phyloP scores from a whole-genome alignment of 2,888 invertebrate species.

The Deladenus siricidicola region DNA sequence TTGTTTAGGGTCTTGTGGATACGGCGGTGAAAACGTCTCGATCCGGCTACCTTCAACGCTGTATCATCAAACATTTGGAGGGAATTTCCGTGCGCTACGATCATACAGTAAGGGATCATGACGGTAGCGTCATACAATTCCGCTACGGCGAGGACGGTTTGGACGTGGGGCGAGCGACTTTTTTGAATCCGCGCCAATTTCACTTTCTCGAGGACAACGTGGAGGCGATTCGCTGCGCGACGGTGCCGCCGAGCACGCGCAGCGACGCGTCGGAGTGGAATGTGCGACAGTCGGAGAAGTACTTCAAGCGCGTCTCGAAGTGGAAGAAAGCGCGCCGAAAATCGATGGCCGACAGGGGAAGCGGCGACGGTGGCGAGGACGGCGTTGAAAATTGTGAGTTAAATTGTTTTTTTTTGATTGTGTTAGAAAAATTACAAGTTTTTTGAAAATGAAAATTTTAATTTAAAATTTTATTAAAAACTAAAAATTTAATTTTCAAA shows the following conservation, averaged over 20 bases:
- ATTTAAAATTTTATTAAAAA: too few species aligned
- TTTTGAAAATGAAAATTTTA: too few species aligned
- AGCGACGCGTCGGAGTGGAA: slow-evolving; percentile 28
- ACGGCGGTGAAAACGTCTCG: slow-evolving; percentile 98
- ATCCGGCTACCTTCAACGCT: slow-evolving; percentile 92
- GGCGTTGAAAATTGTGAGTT: background rate
- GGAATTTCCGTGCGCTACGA: slow-evolving; percentile 84
- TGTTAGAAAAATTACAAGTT: too few species aligned
- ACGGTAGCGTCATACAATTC: slow-evolving; percentile 73
- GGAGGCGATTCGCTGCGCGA: slow-evolving; percentile 35
- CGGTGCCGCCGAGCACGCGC: slow-evolving; percentile 53
- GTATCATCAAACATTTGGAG: slow-evolving; percentile 93
- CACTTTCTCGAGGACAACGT: slow-evolving; percentile 73
- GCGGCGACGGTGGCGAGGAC: too few species aligned
- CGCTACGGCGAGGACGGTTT: slow-evolving; percentile 78
- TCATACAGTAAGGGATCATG: slow-evolving; percentile 86
- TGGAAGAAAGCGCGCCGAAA: slow-evolving; percentile 1
- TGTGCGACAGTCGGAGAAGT: slow-evolving; percentile 56
- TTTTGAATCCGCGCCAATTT: slow-evolving; percentile 69
- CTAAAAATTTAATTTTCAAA: too few species aligned
- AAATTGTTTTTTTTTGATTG: too few species aligned
- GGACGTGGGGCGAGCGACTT: slow-evolving; percentile 79
- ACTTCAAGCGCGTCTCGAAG: slow-evolving; percentile 60
- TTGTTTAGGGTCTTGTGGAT: slow-evolving; percentile 78
- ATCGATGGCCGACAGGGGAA: too few species aligned